Evolutionary conservation across 2,888 invertebrate species (phyloP).

Genomic region (Scelioninae gen. 2): DNA sequence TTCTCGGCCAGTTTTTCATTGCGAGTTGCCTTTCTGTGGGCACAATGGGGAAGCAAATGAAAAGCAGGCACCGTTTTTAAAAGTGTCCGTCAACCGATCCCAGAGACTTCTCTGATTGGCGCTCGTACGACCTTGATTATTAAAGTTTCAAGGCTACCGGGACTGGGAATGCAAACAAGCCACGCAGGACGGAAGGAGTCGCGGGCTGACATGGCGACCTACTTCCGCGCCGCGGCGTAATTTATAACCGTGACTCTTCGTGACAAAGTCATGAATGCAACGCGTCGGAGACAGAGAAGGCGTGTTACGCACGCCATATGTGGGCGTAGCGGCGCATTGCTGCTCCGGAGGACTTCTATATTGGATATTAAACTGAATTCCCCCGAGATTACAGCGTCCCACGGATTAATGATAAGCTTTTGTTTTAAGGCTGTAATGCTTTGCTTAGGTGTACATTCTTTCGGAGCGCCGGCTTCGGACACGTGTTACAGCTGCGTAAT

Average conservation of each 20-base stretch:
- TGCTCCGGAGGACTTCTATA: constrained; percentile 47
- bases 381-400: constrained; percentile 55
- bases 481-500: constrained; percentile 30
- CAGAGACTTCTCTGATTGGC: constrained; percentile 44
- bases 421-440: constrained; percentile 51
- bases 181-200: constrained; percentile 59
- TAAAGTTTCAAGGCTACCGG: constrained; percentile 59
- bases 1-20: constrained; percentile 8
- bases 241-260: constrained; percentile 60
- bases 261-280: constrained; percentile 59
- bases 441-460: constrained; percentile 51
- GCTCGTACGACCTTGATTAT: constrained; percentile 63
- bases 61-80: constrained; percentile 14
- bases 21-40: constrained; percentile 5
- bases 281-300: constrained; percentile 61
- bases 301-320: constrained; percentile 70
- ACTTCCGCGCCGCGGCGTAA: constrained; percentile 60
- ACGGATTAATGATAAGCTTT: constrained; percentile 58
- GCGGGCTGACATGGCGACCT: constrained; percentile 62
- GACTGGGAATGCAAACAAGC: constrained; percentile 59
- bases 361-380: constrained; percentile 59
- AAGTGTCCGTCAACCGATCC: constrained; percentile 28
- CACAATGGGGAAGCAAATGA: constrained; percentile 25
- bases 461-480: constrained; percentile 30
- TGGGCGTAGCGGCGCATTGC: constrained; percentile 64